Evolutionary conservation across 1,140 invertebrate genomes (phyloP), one percentile per base, ranked within the genome.

Genomic region (Frieseomelitta varia): DNA sequence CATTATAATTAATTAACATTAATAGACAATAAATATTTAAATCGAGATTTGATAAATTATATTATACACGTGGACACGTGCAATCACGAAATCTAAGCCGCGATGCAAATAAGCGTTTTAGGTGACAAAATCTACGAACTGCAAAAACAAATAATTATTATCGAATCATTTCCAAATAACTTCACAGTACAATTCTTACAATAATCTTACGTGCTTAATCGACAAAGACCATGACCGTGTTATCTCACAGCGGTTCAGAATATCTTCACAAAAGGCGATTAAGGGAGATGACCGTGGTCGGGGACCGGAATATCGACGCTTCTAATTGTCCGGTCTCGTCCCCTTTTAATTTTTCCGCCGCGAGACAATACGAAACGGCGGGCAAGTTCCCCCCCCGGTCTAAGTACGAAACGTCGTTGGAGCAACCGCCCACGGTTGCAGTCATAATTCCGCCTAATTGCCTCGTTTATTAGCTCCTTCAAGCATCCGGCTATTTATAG

Each of bases 401-500:
- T 47, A 47, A 47, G 39, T 47, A 47, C 81, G 78, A 87, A 71
- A 65, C 77, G 81, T 75, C 75, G 71, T 87, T 85, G 77, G 74
- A 14, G 61, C 63, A 58, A 19, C 87, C 88, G 85, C 88, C 88
- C 88, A 90, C 88, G 30, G 73, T 47, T 47, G 39, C 81, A 76
- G 85, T 87, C 85, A 78, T 90, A 90, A 90, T 90, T 85, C 79
- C 88, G 79, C 72, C 85, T 90, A 90, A 90, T 90, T 89, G 88
- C 68, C 82, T 87, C 81, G 85, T 90, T 90, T 89, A 90, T 90
- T 87, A 89, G 53, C 79, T 83, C 63, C 80, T 85, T 61, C 71
- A 81, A 68, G 51, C 81, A 79, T 87, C 79, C 82, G 79, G 81
- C 79, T 90, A 87, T 90, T 90, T 87, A 90, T 90, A 87, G 76